These are phyloP conservation scores for Otus sunia DNA, from an alignment of 2,113 vertebrate species.

Conservation along the genomic window DNA sequence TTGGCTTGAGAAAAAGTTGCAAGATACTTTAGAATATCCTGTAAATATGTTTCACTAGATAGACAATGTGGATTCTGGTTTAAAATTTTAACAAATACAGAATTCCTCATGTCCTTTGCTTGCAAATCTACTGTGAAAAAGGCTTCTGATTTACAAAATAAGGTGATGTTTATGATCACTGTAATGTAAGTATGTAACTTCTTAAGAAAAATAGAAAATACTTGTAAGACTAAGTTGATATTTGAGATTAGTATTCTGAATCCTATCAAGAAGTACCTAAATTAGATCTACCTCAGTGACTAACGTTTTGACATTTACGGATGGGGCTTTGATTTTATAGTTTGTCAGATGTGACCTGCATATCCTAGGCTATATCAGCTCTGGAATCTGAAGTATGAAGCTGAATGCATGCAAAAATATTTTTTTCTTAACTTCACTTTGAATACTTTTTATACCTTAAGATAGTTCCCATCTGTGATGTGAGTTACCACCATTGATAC, in stretches of 20 bases:
- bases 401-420: background rate
- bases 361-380: background rate
- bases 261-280: background rate
- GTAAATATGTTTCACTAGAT: background rate
- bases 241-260: background rate
- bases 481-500: background rate
- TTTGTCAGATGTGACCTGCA: background rate
- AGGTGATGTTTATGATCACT: background rate
- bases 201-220: background rate
- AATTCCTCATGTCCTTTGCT: background rate
- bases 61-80: background rate
- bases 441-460: background rate
- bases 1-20: background rate
- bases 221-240: background rate
- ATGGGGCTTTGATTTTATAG: background rate
- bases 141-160: background rate
- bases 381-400: background rate
- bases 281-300: background rate
- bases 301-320: background rate
- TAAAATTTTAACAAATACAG: background rate
- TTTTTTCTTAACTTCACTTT: background rate
- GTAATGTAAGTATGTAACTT: background rate
- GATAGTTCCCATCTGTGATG: background rate
- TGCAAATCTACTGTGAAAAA: background rate
- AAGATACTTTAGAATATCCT: background rate